Evolutionary conservation across 1,140 invertebrate species (phyloP), one percentile per base, ranked within the genome.

Genomic region (Mamestra configurata): DNA sequence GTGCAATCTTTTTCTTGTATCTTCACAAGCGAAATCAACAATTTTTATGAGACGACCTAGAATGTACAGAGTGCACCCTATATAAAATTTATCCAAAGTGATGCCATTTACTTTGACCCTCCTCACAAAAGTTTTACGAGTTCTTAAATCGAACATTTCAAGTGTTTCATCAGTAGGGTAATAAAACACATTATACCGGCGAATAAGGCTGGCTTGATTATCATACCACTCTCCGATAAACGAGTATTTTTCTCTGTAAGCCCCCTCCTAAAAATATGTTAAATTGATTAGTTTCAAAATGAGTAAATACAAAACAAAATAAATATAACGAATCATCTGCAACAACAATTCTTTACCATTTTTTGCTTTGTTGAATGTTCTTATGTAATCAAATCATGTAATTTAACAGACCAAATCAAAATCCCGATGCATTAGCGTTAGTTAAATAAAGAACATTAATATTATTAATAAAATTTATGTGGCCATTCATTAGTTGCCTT

Each of bases 171-270:
- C 97, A 37, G 93, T 94, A 18, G 96, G 96, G 95, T 97, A 98
- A 93, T 96, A 98, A 84, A 97, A 97, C 64, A 98, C 93, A 87
- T 97, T 96, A 91, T 97, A 98, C 81, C 96, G 96, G 82, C 97
- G 96, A 20, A 96, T 93, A 4, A 97, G 92, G 64, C 96, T 96
- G 0, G 98, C 96, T 85, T 97, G 96, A 83, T 96, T 96, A 86
- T 98, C 98, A 87, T 97, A 98, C 98, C 98, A 98, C 93, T 98
- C 97, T 20, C 97, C 97, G 81, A 97, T 95, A 95, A 98, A 98
- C 15, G 95, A 88, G 87, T 92, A 95, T 88, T 93, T 95, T 49
- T 95, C 92, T 73, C 79, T 86, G 61, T 92, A 94, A 46, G 89
- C 82, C 40, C 92, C 93, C 81, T 95, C 94, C 94, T 95, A 70